Percentiles rank a stretch among this genome's conserved stretches.
These are phyloP conservation scores for Dione vanillae DNA, from an alignment of 2,888 invertebrate genomes.

Conservation along the genomic window DNA sequence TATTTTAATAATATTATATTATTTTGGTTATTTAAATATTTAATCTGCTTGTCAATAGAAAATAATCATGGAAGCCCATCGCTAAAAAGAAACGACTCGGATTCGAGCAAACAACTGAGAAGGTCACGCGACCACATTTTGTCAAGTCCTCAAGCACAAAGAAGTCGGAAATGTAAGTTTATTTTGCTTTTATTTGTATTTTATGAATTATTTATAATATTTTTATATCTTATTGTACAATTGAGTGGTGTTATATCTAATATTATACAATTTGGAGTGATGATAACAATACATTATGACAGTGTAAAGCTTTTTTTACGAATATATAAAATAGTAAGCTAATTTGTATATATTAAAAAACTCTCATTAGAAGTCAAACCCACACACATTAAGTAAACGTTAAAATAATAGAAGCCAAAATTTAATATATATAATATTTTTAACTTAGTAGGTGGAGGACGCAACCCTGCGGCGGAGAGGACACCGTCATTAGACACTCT, in stretches of 20 bases:
- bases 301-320: no score
- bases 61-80: constrained; percentile 74
- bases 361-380: no score
- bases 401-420: no score
- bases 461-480: constrained; percentile 79
- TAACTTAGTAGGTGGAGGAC: constrained; percentile 56
- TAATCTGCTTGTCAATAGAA: constrained; percentile 56
- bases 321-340: no score
- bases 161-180: constrained; percentile 74
- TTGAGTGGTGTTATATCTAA: neutral
- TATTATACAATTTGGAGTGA: neutral
- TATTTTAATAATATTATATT: no score
- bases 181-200: neutral
- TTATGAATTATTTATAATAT: neutral
- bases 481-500: constrained; percentile 91
- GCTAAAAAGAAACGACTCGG: constrained; percentile 70
- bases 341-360: no score
- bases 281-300: no score
- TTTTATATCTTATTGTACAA: neutral
- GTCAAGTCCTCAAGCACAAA: constrained; percentile 74
- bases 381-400: no score
- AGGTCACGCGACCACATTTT: constrained; percentile 74
- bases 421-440: neutral
- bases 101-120: constrained; percentile 67
- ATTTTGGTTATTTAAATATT: neutral